A percentile compares a stretch with the other conserved stretches of the same genome.
Evolutionary conservation across 1,140 invertebrate species (phyloP).

Genomic region (Drosophila chauvacae): DNA sequence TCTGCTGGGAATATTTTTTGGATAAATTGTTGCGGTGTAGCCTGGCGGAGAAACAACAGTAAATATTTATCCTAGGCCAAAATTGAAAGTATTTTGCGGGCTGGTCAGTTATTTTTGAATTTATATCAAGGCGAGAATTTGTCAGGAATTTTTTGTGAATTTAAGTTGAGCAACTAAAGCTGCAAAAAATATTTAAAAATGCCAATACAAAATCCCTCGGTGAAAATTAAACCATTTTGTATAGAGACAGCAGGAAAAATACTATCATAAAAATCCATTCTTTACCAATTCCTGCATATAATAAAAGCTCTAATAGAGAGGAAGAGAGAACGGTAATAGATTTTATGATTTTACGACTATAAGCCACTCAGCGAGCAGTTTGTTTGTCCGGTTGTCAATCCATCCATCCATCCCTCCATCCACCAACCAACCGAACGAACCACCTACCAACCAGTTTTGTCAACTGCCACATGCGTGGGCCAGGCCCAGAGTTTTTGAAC

Average conservation of each 20-base stretch:
- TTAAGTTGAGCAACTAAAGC: slow-evolving; percentile 6
- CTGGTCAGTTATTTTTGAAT: slow-evolving; percentile 40
- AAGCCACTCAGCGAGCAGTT: slow-evolving; percentile 64
- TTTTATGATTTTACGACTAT: slow-evolving; percentile 74
- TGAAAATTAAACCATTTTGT: slow-evolving; percentile 32
- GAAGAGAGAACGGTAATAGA: slow-evolving; percentile 57
- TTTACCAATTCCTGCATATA: slow-evolving; percentile 7
- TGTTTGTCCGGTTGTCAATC: slow-evolving; percentile 41
- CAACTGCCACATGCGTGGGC: slow-evolving; percentile 59
- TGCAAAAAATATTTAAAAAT: slow-evolving; percentile 3
- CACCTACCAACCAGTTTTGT: slow-evolving; percentile 50
- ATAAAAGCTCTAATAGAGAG: slow-evolving; percentile 17
- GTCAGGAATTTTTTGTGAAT: slow-evolving; percentile 18
- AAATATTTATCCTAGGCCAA: slow-evolving; percentile 26
- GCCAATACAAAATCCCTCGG: not conserved
- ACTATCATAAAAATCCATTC: slow-evolving; percentile 23
- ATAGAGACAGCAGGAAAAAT: not conserved
- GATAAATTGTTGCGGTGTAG: slow-evolving; percentile 11
- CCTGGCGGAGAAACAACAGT: slow-evolving; percentile 8
- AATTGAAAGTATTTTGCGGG: slow-evolving; percentile 71
- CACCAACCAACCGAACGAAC: not conserved
- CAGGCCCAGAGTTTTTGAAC: slow-evolving; percentile 46
- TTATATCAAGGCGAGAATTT: slow-evolving; percentile 41
- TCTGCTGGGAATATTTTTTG: slow-evolving; percentile 40
- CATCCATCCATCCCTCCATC: not conserved